phyloP scores from a whole-genome alignment of 2,888 invertebrate genomes.

The Rhingia campestris region DNA sequence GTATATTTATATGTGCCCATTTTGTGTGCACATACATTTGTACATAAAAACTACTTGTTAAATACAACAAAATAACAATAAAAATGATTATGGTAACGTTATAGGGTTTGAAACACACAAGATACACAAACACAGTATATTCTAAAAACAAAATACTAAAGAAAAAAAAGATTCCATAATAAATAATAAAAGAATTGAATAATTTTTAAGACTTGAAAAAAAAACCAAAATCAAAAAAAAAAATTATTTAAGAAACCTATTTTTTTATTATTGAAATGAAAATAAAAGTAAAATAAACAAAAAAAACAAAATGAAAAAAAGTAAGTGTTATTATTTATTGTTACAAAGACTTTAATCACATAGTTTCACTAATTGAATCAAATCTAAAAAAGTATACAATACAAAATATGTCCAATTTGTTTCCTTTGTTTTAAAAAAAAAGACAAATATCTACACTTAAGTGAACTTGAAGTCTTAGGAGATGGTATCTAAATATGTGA shows the following conservation, averaged over 20 bases:
- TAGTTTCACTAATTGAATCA: slow-evolving; percentile 55
- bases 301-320: slow-evolving; percentile 31
- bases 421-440: slow-evolving; percentile 26
- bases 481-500: slow-evolving; percentile 23
- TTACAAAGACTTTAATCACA: slow-evolving; percentile 59
- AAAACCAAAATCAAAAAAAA: slow-evolving; percentile 6
- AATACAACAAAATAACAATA: neutral
- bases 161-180: slow-evolving; percentile 48
- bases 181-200: slow-evolving; percentile 51
- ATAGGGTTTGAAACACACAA: slow-evolving; percentile 19
- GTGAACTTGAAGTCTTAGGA: slow-evolving; percentile 21
- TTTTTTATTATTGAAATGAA: slow-evolving; percentile 66
- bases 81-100: slow-evolving; percentile 12
- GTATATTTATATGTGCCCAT: slow-evolving; percentile 22
- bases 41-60: slow-evolving; percentile 32
- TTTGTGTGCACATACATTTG: slow-evolving; percentile 36
- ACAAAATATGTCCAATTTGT: slow-evolving; percentile 29
- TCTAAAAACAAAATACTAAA: slow-evolving; percentile 12
- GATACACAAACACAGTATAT: slow-evolving; percentile 14
- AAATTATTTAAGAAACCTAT: slow-evolving; percentile 60
- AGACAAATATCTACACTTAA: neutral
- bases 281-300: slow-evolving; percentile 16
- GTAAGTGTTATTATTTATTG: slow-evolving; percentile 53
- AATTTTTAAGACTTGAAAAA: slow-evolving; percentile 60
- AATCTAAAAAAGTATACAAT: slow-evolving; percentile 18